phyloP scores from a whole-genome alignment of 2,113 vertebrate species.

The Perca fluviatilis region DNA sequence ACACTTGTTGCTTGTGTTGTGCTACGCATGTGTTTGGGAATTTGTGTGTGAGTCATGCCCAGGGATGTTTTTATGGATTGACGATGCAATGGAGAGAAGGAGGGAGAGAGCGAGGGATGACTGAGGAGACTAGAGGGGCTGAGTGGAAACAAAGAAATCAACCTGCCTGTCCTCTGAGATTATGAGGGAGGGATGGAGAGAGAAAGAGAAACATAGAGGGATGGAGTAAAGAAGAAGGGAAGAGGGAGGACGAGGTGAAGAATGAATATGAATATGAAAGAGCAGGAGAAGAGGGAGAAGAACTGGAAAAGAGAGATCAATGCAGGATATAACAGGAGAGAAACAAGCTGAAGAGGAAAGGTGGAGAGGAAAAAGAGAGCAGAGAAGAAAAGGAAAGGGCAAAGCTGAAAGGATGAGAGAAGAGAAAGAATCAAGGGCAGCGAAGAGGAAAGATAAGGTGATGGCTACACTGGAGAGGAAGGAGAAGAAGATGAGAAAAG shows the following conservation, averaged over 20 bases:
- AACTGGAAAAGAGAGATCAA: background rate
- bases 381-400: background rate
- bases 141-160: conserved; percentile 59
- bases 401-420: background rate
- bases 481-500: background rate
- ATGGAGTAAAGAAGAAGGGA: background rate
- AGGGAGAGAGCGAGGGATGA: conserved; percentile 29
- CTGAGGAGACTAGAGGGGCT: conserved; percentile 22
- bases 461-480: background rate
- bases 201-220: background rate
- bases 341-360: background rate
- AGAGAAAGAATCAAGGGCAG: too few species aligned
- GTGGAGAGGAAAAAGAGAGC: background rate
- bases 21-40: background rate
- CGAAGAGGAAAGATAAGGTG: background rate
- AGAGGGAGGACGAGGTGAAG: background rate
- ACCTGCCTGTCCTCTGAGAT: conserved; percentile 56
- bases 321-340: background rate
- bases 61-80: conserved; percentile 68
- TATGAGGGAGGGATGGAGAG: conserved; percentile 7
- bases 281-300: background rate
- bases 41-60: conserved; percentile 24
- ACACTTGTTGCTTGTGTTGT: background rate
- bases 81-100: conserved; percentile 33
- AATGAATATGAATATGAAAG: background rate